Evolutionary conservation across 2,113 vertebrate genomes (phyloP).

Genomic region (Alouatta palliata): DNA sequence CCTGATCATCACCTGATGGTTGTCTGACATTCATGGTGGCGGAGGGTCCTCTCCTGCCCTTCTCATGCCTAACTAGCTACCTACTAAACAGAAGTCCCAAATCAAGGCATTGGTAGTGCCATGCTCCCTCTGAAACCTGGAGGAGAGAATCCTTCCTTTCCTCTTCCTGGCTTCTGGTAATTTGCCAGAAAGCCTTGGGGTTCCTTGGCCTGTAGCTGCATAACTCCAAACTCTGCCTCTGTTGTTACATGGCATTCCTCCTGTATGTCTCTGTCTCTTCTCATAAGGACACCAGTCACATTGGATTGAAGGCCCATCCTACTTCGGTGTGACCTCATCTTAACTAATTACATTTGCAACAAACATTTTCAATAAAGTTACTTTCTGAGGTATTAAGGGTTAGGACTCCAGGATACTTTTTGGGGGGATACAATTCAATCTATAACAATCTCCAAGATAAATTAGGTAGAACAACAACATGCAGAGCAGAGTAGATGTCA

Average conservation of each 20-base stretch:
- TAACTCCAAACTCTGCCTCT: background rate
- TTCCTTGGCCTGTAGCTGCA: background rate
- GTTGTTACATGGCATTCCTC: background rate
- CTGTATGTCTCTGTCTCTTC: background rate
- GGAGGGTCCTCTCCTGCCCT: no score
- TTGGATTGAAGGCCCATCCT: background rate
- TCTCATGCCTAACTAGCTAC: no score
- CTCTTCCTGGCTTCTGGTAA: background rate
- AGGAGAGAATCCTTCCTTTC: background rate
- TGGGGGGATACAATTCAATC: background rate
- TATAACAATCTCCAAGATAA: background rate
- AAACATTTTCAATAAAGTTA: background rate
- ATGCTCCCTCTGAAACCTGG: background rate
- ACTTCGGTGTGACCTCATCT: background rate
- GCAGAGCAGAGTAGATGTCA: background rate
- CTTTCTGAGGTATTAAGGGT: background rate
- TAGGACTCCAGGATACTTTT: background rate
- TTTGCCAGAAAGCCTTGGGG: background rate
- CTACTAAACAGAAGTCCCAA: background rate
- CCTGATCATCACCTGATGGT: no score
- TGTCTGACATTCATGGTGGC: no score
- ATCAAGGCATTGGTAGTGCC: background rate
- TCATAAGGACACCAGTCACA: background rate
- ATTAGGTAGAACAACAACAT: background rate
- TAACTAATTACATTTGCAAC: background rate